Conservation (phyloP, 2,113 vertebrate genomes). For the Heliornis fulica region DNA sequence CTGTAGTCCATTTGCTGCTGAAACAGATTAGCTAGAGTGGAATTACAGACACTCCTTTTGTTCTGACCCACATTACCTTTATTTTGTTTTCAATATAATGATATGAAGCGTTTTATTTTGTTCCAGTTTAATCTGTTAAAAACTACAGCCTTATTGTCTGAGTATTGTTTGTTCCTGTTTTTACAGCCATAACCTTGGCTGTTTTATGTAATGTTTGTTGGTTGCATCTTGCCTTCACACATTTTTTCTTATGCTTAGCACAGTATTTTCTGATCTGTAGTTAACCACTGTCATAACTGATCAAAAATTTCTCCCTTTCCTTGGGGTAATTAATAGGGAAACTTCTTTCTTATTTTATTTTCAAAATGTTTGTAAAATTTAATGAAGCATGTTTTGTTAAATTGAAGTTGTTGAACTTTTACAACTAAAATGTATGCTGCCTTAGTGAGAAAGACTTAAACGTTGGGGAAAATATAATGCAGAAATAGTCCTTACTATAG, state of each 20-base stretch:
- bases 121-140: background rate
- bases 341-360: constrained; percentile 53
- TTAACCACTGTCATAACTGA: constrained; percentile 28
- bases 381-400: constrained; percentile 53
- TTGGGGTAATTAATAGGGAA: constrained; percentile 17
- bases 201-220: background rate
- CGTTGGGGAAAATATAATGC: background rate
- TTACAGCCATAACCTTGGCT: background rate
- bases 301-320: background rate
- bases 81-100: background rate
- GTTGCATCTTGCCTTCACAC: background rate
- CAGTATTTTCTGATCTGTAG: background rate
- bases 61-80: background rate
- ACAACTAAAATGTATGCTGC: constrained; percentile 10
- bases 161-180: background rate
- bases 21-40: background rate
- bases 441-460: background rate
- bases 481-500: background rate
- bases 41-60: background rate
- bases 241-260: background rate
- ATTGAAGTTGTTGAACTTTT: constrained; percentile 30
- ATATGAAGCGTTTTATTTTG: background rate
- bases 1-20: background rate
- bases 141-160: background rate
- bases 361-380: constrained; percentile 64